Conservation (phyloP, 2,888 invertebrate species). For the Sphaeridia pumilis region DNA sequence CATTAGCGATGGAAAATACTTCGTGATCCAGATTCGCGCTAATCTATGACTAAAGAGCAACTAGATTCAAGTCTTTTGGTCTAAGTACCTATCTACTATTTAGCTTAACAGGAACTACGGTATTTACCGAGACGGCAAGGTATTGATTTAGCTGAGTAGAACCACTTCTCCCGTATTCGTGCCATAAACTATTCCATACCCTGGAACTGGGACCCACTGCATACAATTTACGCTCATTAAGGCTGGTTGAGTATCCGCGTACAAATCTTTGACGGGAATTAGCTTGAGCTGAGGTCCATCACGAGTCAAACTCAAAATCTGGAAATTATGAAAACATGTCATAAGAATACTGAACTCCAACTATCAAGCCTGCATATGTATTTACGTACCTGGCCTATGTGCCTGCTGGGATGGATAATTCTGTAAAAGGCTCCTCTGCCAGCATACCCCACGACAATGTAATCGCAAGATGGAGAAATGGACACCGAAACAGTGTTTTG, state of each 20-base stretch:
- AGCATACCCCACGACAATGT: conserved; percentile 34
- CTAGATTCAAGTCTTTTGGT: too few relatives aligned
- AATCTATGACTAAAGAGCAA: too few relatives aligned
- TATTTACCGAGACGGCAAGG: too few relatives aligned
- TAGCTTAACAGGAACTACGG: too few relatives aligned
- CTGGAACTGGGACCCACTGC: conserved; percentile 33
- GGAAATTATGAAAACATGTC: conserved; percentile 2
- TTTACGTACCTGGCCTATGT: conserved; percentile 27
- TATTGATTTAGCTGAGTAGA: conserved; percentile 23
- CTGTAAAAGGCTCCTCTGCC: conserved; percentile 35
- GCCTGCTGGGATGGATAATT: conserved; percentile 30
- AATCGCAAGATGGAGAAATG: conserved; percentile 33
- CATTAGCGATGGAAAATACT: too few relatives aligned
- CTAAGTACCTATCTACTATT: too few relatives aligned
- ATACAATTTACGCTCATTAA: conserved; percentile 35
- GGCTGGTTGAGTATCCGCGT: conserved; percentile 28
- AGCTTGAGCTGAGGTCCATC: conserved; percentile 24
- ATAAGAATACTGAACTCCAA: not conserved
- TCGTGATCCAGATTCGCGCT: too few relatives aligned
- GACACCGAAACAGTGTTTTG: conserved; percentile 35
- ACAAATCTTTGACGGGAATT: conserved; percentile 32
- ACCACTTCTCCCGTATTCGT: conserved; percentile 35
- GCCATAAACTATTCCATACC: conserved; percentile 34
- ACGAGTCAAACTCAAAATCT: conserved; percentile 31
- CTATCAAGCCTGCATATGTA: not conserved